Evolutionary conservation across 2,888 invertebrate species (phyloP).

Genomic region (Nephrotoma flavescens): DNA sequence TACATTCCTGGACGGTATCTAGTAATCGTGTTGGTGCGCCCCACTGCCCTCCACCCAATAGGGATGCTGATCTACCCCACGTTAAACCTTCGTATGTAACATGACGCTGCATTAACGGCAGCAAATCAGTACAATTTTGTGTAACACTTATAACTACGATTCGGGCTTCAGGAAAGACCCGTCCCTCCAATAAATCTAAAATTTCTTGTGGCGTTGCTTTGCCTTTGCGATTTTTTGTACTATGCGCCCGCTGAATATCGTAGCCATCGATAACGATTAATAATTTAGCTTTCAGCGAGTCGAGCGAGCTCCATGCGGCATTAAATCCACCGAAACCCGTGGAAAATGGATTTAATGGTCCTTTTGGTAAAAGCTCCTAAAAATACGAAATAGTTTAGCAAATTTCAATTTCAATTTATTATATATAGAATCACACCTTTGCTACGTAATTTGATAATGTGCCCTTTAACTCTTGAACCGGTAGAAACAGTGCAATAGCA

Average conservation of each 20-base stretch:
- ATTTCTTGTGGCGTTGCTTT: constrained; percentile 33
- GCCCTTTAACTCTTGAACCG: constrained; percentile 36
- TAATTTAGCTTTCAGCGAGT: constrained; percentile 33
- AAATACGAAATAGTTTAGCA: neutral
- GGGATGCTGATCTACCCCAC: constrained; percentile 34
- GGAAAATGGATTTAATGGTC: constrained; percentile 20
- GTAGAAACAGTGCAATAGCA: constrained; percentile 36
- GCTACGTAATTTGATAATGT: constrained; percentile 21
- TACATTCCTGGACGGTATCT: constrained; percentile 30
- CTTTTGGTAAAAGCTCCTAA: constrained; percentile 33
- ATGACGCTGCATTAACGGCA: constrained; percentile 34
- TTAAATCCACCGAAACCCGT: constrained; percentile 23
- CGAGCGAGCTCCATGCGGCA: constrained; percentile 33
- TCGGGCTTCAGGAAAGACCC: constrained; percentile 37
- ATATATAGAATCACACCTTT: constrained; percentile 15
- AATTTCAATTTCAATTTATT: neutral
- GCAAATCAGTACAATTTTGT: constrained; percentile 24
- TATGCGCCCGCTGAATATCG: constrained; percentile 25
- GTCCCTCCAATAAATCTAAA: constrained; percentile 36
- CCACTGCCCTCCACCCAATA: constrained; percentile 35
- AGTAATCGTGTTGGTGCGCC: constrained; percentile 31
- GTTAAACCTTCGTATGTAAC: constrained; percentile 35
- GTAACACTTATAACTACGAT: constrained; percentile 37
- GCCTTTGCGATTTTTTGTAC: constrained; percentile 26
- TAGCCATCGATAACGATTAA: constrained; percentile 39